A percentile compares a stretch with the other conserved stretches of the same genome.
phyloP scores from a whole-genome alignment of 2,113 vertebrate species.

The Talpa occidentalis region DNA sequence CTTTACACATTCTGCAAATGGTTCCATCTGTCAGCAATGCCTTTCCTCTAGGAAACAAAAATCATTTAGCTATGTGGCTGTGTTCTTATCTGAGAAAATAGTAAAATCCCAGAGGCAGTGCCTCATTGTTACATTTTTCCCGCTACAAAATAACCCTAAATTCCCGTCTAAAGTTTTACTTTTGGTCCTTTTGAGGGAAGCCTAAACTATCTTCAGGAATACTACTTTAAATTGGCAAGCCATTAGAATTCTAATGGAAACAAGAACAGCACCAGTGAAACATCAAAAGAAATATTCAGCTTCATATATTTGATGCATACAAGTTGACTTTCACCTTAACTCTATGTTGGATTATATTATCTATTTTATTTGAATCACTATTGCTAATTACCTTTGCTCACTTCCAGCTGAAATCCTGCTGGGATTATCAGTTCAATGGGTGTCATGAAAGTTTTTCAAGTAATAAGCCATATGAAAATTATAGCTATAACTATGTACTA shows the following conservation, averaged over 20 bases:
- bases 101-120: neutral
- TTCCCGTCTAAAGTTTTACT: neutral
- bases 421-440: neutral
- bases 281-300: neutral
- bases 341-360: neutral
- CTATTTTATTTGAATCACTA: neutral
- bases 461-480: conserved; percentile 2
- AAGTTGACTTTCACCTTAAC: neutral
- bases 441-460: neutral
- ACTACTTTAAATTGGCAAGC: neutral
- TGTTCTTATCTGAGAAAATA: neutral
- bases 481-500: no score
- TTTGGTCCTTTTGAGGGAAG: neutral
- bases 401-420: neutral
- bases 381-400: neutral
- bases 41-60: conserved; percentile 11
- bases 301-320: neutral
- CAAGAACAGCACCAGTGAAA: neutral
- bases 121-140: neutral
- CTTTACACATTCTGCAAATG: neutral
- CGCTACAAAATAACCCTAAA: neutral
- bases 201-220: neutral
- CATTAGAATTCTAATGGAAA: neutral
- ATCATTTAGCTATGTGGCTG: neutral
- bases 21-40: neutral